A percentile compares a stretch with the other conserved stretches of the same genome.
Conservation (phyloP, 2,888 invertebrate species). For the Thera britannica region DNA sequence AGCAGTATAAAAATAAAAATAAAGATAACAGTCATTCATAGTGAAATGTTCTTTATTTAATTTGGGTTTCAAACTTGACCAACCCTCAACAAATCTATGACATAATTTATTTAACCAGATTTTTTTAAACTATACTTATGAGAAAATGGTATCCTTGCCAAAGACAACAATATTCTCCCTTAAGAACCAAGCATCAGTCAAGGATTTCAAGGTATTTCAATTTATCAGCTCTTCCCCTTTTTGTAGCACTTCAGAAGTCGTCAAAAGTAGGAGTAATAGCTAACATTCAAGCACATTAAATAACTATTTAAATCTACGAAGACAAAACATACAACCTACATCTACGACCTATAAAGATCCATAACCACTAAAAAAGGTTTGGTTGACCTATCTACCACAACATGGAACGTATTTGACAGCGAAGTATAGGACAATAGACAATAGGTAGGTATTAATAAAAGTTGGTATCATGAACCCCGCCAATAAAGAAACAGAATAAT, state of each 20-base stretch:
- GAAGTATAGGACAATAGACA: not conserved
- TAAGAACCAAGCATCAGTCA: not conserved
- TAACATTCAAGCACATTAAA: conserved; percentile 12
- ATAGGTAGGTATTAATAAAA: no score
- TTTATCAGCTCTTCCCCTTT: conserved; percentile 1
- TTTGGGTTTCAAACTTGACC: no score
- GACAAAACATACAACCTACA: conserved; percentile 8
- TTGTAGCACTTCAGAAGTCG: conserved; percentile 34
- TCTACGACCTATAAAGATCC: conserved; percentile 13
- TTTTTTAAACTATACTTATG: no score
- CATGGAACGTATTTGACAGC: not conserved
- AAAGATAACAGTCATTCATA: no score
- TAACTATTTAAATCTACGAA: conserved; percentile 8
- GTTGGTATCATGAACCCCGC: not conserved
- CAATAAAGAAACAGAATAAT: not conserved
- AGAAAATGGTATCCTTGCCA: no score
- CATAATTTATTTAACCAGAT: no score
- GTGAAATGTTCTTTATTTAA: no score
- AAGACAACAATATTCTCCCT: no score
- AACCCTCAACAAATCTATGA: no score
- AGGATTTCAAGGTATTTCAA: not conserved
- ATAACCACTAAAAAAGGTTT: conserved; percentile 6
- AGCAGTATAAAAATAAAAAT: no score
- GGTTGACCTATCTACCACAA: conserved; percentile 3
- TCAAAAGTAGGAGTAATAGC: conserved; percentile 22